These are phyloP conservation scores for Drosophila buzzatii DNA, from an alignment of 2,888 invertebrate species.

Conservation along the genomic window DNA sequence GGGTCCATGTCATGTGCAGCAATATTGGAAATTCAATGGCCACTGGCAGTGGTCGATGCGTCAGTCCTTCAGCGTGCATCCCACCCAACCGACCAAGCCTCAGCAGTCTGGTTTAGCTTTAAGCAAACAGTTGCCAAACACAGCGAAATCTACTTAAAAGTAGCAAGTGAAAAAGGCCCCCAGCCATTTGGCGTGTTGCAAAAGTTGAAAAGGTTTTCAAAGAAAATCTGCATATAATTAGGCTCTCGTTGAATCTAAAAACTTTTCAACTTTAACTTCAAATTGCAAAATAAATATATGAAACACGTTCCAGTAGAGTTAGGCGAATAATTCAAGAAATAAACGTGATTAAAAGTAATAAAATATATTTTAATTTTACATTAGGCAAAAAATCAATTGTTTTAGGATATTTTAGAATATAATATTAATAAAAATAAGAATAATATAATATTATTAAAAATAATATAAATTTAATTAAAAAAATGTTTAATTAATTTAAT, in stretches of 20 bases:
- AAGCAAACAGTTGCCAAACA: constrained; percentile 38
- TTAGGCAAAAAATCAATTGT: neutral
- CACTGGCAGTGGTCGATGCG: constrained; percentile 31
- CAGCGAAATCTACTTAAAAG: constrained; percentile 28
- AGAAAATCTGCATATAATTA: constrained; percentile 33
- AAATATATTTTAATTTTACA: neutral
- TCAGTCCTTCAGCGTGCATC: constrained; percentile 1
- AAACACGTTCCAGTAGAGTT: neutral
- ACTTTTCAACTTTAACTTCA: constrained; percentile 4
- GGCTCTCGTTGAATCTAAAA: constrained; percentile 1
- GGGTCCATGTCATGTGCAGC: constrained; percentile 51
- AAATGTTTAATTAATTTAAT: no score
- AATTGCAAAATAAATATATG: neutral
- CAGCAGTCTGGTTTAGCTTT: constrained; percentile 23
- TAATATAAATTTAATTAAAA: no score
- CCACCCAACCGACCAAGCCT: neutral
- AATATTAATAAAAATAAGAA: no score
- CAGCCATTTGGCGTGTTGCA: constrained; percentile 11
- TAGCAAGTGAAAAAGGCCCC: constrained; percentile 16
- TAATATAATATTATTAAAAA: no score
- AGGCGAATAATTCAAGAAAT: neutral
- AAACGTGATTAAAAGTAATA: neutral
- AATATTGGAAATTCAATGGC: constrained; percentile 53
- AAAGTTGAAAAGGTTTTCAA: constrained; percentile 15
- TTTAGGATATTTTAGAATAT: no score